Evolutionary conservation across 2,888 invertebrate genomes (phyloP).

Genomic region (Gymnosoma rotundatum): DNA sequence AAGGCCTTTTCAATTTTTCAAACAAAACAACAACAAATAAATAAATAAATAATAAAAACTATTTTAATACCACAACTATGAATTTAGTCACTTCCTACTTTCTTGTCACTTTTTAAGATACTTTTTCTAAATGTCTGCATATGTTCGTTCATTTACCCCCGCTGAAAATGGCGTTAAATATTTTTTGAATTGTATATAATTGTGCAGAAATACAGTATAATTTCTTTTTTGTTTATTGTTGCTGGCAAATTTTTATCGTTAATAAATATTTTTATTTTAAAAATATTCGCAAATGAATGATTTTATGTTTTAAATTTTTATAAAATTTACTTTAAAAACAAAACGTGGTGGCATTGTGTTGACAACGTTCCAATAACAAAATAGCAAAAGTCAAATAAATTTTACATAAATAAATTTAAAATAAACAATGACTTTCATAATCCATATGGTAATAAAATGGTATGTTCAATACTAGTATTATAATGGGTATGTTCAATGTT

Average conservation of each 20-base stretch:
- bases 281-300: background rate
- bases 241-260: background rate
- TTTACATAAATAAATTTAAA: background rate
- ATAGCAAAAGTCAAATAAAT: background rate
- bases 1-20: conserved; percentile 20
- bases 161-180: background rate
- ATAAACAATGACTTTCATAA: too few species aligned
- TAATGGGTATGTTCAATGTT: too few species aligned
- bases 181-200: background rate
- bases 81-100: background rate
- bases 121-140: background rate
- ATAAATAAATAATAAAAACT: background rate
- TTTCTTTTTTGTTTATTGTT: background rate
- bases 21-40: background rate
- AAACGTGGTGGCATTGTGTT: background rate
- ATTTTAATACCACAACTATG: background rate
- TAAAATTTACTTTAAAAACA: background rate
- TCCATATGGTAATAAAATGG: too few species aligned
- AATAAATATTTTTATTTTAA: background rate
- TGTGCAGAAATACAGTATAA: background rate
- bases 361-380: background rate
- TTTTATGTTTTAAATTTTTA: background rate
- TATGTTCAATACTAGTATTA: too few species aligned
- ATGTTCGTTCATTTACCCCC: background rate
- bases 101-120: background rate